Conservation (phyloP, 2,888 invertebrate genomes). For the Lasioglossum pauxillum region DNA sequence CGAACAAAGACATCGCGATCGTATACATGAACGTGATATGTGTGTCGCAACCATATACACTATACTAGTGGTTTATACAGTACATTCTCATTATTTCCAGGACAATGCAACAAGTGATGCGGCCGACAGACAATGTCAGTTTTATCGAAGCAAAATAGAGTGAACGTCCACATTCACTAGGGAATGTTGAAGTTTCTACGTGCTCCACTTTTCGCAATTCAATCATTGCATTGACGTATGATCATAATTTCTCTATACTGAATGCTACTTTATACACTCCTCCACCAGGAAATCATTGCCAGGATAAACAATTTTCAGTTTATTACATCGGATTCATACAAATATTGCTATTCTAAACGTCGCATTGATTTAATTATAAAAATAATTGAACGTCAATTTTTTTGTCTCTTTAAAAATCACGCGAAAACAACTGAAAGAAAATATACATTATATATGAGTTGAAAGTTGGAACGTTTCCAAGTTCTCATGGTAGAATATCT, state of each 20-base stretch:
- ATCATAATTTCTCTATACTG: not conserved
- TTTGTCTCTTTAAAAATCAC: not conserved
- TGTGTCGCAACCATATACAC: constrained; percentile 22
- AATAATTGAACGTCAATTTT: not conserved
- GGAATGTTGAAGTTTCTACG: constrained; percentile 78
- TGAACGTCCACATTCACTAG: constrained; percentile 76
- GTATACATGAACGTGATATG: constrained; percentile 24
- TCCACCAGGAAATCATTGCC: not conserved
- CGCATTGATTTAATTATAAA: not conserved
- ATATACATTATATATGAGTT: not conserved
- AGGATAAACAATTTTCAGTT: not conserved
- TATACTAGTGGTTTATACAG: constrained; percentile 58
- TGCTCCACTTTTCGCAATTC: constrained; percentile 59
- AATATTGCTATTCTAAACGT: not conserved
- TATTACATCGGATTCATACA: not conserved
- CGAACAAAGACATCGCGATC: constrained; percentile 46
- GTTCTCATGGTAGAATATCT: not conserved
- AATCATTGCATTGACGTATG: constrained; percentile 32
- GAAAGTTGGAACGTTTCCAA: not conserved
- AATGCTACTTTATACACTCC: not conserved
- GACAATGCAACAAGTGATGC: constrained; percentile 74
- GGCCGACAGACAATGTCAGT: constrained; percentile 61
- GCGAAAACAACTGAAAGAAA: not conserved
- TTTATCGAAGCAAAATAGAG: constrained; percentile 65
- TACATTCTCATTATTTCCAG: constrained; percentile 72